Evolutionary conservation across 2,888 invertebrate species (phyloP).

Genomic region (Phoenoteleia sp.): DNA sequence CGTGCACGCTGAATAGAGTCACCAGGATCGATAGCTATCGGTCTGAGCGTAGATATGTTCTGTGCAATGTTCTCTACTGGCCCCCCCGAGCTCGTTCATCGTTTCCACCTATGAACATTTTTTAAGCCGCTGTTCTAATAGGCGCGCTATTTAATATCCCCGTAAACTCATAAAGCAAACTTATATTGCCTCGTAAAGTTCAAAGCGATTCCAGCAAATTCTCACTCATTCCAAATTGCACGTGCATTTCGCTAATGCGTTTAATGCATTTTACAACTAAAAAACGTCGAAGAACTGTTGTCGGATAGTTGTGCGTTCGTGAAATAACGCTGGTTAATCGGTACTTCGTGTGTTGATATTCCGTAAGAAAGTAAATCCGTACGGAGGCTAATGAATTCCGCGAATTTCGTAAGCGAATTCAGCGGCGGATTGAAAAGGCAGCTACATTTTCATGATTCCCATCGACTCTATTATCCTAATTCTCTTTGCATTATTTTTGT

Average conservation of each 20-base stretch:
- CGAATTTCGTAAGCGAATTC: too few species aligned
- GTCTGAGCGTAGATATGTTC: constrained; percentile 79
- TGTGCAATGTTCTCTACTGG: constrained; percentile 55
- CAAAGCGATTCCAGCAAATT: constrained; percentile 52
- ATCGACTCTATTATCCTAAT: too few species aligned
- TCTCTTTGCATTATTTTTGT: too few species aligned
- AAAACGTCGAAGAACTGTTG: constrained; percentile 22
- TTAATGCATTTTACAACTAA: constrained; percentile 47
- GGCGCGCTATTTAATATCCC: constrained; percentile 61
- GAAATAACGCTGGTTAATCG: background rate
- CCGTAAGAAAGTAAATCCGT: background rate
- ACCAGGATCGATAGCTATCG: constrained; percentile 83
- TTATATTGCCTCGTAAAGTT: constrained; percentile 63
- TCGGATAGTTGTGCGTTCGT: background rate
- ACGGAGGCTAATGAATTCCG: background rate
- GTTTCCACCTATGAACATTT: constrained; percentile 58
- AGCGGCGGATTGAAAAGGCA: too few species aligned
- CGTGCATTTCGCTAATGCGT: constrained; percentile 43
- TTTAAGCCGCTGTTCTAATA: constrained; percentile 62
- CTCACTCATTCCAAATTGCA: constrained; percentile 45
- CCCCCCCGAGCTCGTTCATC: constrained; percentile 40
- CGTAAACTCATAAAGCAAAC: constrained; percentile 61
- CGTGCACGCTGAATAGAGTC: constrained; percentile 81
- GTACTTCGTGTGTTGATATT: background rate
- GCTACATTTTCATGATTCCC: too few species aligned